These are phyloP conservation scores for Plebejus melissa DNA, from an alignment of 2,888 invertebrate species.

Conservation along the genomic window DNA sequence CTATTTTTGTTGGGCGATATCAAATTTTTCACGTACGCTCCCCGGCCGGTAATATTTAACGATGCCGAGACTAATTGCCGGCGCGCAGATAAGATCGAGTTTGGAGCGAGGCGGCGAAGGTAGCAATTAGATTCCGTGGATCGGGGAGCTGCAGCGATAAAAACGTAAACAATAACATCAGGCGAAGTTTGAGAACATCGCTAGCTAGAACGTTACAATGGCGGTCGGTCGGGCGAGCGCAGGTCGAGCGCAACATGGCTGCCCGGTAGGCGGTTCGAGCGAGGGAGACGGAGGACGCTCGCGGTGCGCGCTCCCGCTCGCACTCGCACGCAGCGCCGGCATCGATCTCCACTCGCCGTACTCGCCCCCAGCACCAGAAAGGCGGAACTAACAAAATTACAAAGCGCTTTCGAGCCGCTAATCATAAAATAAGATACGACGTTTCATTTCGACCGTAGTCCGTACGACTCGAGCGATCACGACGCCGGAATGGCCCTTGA, in stretches of 20 bases:
- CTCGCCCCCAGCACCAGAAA: constrained; percentile 79
- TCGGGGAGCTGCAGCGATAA: constrained; percentile 39
- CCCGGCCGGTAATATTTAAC: constrained; percentile 5
- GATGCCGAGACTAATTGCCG: not conserved
- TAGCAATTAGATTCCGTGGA: constrained; percentile 35
- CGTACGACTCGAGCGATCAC: constrained; percentile 76
- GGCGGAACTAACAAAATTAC: constrained; percentile 80
- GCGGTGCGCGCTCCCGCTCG: constrained; percentile 58
- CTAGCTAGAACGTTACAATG: constrained; percentile 77
- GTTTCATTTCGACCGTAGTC: constrained; percentile 79
- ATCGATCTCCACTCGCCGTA: constrained; percentile 76
- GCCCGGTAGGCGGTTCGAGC: constrained; percentile 77
- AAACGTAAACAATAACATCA: constrained; percentile 55
- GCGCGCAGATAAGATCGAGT: constrained; percentile 8
- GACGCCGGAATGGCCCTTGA: constrained; percentile 77
- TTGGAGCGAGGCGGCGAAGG: constrained; percentile 10
- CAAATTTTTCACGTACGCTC: constrained; percentile 28
- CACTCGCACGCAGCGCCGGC: constrained; percentile 71
- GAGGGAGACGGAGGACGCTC: constrained; percentile 61
- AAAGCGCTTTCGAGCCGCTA: constrained; percentile 80
- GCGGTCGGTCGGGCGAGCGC: constrained; percentile 79
- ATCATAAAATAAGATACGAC: constrained; percentile 80
- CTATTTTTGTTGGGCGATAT: constrained; percentile 44
- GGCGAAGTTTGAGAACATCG: constrained; percentile 62
- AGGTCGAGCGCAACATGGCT: constrained; percentile 80